Base-by-base conservation (phyloP, 2,113 vertebrate genomes). In the Elephantulus edwardii region DNA sequence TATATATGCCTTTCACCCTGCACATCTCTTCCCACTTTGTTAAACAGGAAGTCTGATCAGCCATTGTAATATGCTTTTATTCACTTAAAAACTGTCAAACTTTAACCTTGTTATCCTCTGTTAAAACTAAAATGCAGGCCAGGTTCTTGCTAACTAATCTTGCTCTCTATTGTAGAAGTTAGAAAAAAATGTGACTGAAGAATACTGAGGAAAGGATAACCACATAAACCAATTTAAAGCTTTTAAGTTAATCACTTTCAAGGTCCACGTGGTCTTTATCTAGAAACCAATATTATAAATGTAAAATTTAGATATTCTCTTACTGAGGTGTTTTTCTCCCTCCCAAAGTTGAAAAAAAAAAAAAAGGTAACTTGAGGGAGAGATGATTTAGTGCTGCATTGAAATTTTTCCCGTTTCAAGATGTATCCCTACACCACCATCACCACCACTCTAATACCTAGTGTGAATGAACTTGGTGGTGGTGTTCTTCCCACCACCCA, bases 41-140 rank as follows among this genome's bases (percentile, higher is more conserved):
- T 83, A 91, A 68, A 66, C 33, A 77, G 56, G 75, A 88, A 93
- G 52, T 93, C 87, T 86, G 12, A 44, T 56, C 77, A 94, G 64
- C 66, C 92, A 46, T 72, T 60, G 28, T 64, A 44, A 86, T 77
- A 42, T 64, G 83, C 54, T 68, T 58, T 85, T 7, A 50, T 83
- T 46, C 1, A 12, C 52, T 92, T 6, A 1, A 13, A 89, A 89
- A 62, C 77, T 93, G 35, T 33, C 70, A 77, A 90, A 79, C 78
- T 94, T 86, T 91, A 76, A 95, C 87, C 82, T 86, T 96, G 80
- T 62, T 52, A n/a, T 19, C 86, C 48, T 81, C 70, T n/a, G 1
- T 80, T 83, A 91, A 88, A 89, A 78, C 52, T 9, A 64, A 88
- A 81, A n/a, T 75, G 8, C 46, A 50, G 35, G 35, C 74, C 7